Conservation (phyloP, 2,888 invertebrate species). For the Entomobrya proxima region DNA sequence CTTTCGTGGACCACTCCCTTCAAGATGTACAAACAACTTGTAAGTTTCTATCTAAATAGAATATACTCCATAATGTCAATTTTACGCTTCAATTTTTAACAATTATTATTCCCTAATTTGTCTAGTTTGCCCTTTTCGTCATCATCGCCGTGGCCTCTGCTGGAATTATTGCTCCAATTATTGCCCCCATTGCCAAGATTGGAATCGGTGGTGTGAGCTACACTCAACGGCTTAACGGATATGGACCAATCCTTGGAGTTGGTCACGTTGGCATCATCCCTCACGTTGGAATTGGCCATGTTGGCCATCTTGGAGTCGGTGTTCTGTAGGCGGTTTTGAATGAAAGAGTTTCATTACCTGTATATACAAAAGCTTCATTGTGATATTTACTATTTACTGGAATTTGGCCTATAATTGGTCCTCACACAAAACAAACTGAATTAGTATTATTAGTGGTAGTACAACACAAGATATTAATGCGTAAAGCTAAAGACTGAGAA, state of each 20-base stretch:
- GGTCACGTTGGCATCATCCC: conserved; percentile 14
- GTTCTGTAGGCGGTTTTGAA: not conserved
- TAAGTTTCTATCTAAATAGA: conserved; percentile 34
- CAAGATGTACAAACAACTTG: conserved; percentile 59
- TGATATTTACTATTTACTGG: not conserved
- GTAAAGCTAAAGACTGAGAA: not conserved
- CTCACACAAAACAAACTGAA: not conserved
- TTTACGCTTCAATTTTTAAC: not conserved
- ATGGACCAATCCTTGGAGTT: conserved; percentile 47
- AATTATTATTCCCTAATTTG: not conserved
- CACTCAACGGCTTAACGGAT: conserved; percentile 58
- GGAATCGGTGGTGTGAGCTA: conserved; percentile 57
- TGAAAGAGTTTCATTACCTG: conserved; percentile 2
- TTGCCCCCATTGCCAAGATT: no score
- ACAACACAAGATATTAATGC: not conserved
- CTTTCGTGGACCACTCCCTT: not conserved
- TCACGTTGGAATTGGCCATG: conserved; percentile 37
- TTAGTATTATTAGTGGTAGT: not conserved
- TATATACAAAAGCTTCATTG: not conserved
- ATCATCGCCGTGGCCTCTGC: conserved; percentile 50
- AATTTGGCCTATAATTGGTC: not conserved
- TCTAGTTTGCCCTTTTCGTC: conserved; percentile 50
- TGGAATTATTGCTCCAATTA: conserved; percentile 37
- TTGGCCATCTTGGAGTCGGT: conserved; percentile 18
- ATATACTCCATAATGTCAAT: not conserved